phyloP scores from a whole-genome alignment of 2,888 invertebrate species.

The Rotaria macrura region DNA sequence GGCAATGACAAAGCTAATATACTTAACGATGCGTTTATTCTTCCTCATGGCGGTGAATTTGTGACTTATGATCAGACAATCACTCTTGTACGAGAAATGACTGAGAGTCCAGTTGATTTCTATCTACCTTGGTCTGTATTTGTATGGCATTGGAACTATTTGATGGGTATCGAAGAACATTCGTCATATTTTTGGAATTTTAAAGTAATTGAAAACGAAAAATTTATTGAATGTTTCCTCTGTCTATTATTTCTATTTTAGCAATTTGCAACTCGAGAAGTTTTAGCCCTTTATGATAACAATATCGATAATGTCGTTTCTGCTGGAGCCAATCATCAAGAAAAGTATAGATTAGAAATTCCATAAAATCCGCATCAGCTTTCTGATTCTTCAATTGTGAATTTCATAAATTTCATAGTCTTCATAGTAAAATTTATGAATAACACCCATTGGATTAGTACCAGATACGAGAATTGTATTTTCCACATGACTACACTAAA shows the following conservation, averaged over 20 bases:
- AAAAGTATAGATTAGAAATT: neutral
- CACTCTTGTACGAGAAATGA: neutral
- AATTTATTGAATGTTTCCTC: neutral
- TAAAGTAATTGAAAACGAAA: neutral
- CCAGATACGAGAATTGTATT: no score
- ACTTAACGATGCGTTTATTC: neutral
- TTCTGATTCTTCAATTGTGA: no score
- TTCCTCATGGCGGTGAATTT: neutral
- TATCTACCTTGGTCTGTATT: neutral
- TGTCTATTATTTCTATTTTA: neutral
- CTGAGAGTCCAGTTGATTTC: neutral
- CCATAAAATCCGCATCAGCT: no score
- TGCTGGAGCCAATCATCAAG: neutral
- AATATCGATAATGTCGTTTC: neutral
- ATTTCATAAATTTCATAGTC: no score
- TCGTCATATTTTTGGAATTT: neutral
- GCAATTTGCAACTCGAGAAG: neutral
- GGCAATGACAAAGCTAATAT: neutral
- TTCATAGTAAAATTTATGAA: no score
- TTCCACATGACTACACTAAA: no score
- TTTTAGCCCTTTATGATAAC: neutral
- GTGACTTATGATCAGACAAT: neutral
- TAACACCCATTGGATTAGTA: no score
- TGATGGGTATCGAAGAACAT: conserved; percentile 6
- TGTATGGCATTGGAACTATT: conserved; percentile 8